Evolutionary conservation across 2,113 vertebrate species (phyloP).

Genomic region (Entelurus aequoreus): DNA sequence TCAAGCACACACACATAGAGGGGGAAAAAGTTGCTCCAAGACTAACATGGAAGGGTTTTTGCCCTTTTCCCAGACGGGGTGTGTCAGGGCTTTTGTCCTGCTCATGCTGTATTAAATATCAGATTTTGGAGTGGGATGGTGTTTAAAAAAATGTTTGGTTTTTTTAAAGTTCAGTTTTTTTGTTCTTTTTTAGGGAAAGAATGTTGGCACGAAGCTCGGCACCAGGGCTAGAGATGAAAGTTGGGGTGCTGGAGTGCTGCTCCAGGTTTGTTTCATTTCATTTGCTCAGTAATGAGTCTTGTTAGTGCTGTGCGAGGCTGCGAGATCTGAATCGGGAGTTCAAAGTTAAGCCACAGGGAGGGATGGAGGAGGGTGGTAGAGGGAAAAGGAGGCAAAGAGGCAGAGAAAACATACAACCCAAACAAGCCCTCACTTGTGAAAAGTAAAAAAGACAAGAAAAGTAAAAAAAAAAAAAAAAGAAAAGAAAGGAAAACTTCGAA

Average conservation of each 20-base stretch:
- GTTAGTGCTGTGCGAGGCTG: conserved; percentile 35
- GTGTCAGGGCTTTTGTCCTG: conserved; percentile 49
- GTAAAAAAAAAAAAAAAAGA: not conserved
- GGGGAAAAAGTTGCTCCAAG: conserved; percentile 9
- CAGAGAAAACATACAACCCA: conserved; percentile 11
- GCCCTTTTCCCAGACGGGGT: conserved; percentile 41
- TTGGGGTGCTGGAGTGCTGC: conserved; percentile 37
- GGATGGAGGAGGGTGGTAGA: conserved; percentile 20
- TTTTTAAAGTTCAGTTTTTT: conserved; percentile 28
- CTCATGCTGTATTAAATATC: conserved; percentile 52
- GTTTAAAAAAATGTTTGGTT: not conserved
- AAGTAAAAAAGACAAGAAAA: conserved; percentile 29
- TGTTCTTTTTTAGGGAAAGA: conserved; percentile 38
- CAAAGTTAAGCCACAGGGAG: conserved; percentile 48
- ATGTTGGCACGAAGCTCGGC: conserved; percentile 39
- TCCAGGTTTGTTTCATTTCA: conserved; percentile 57
- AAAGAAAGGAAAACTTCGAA: not conserved
- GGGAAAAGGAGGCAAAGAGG: conserved; percentile 14
- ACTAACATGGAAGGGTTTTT: conserved; percentile 23
- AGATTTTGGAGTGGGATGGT: conserved; percentile 17
- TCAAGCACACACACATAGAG: conserved; percentile 6
- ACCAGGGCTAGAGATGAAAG: conserved; percentile 37
- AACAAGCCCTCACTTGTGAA: conserved; percentile 21
- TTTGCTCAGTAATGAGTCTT: conserved; percentile 53
- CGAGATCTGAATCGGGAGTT: conserved; percentile 42